phyloP scores from a whole-genome alignment of 2,797 vertebrate genomes.

The Gymnopithys bicolor region DNA sequence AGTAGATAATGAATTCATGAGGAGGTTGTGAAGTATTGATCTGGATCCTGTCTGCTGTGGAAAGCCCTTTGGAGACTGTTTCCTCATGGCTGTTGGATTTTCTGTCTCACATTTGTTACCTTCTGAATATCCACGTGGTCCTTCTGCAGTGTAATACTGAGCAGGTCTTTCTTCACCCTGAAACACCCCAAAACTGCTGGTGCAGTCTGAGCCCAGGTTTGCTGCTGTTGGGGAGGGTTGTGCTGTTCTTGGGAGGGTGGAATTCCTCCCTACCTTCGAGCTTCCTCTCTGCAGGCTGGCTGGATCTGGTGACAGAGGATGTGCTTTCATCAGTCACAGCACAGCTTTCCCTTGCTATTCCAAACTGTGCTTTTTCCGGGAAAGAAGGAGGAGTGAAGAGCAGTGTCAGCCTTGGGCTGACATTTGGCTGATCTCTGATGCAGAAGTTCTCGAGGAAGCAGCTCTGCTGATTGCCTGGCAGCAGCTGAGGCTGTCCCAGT shows the following conservation, averaged over 20 bases:
- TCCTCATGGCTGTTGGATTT: background rate
- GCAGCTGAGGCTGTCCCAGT: background rate
- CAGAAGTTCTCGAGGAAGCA: background rate
- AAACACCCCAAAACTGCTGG: rapidly evolving
- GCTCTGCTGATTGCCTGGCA: rapidly evolving
- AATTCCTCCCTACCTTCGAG: background rate
- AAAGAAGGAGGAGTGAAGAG: background rate
- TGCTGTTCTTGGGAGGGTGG: background rate
- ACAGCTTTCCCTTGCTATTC: background rate
- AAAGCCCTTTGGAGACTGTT: background rate
- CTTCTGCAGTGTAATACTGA: background rate
- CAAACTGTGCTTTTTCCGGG: background rate
- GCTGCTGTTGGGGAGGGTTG: rapidly evolving
- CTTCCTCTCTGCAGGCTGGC: background rate
- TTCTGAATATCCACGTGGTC: rapidly evolving
- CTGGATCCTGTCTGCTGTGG: background rate
- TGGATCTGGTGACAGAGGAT: background rate
- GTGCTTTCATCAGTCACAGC: rapidly evolving
- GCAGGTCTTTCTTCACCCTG: background rate
- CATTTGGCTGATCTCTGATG: background rate
- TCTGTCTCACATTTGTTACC: rapidly evolving
- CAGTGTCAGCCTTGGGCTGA: background rate
- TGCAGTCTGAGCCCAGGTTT: background rate
- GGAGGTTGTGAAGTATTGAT: background rate
- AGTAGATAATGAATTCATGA: background rate